A percentile compares a stretch with the other conserved stretches of the same genome.
phyloP scores from a whole-genome alignment of 2,113 vertebrate species.

The Halcyon malimbica region DNA sequence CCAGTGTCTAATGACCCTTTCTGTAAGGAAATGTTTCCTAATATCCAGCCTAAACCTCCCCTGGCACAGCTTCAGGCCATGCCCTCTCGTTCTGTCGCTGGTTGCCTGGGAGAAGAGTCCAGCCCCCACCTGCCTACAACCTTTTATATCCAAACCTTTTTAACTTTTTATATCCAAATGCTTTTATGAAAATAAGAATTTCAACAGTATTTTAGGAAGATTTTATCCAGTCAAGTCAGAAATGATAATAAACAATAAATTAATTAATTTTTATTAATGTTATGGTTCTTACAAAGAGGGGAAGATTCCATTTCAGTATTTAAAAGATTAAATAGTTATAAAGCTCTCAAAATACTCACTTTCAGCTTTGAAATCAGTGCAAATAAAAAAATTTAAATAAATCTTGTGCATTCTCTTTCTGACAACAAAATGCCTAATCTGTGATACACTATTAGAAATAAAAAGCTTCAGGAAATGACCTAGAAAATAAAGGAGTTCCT shows the following conservation, averaged over 20 bases:
- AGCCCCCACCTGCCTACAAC: too few relatives aligned
- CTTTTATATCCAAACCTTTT: neutral
- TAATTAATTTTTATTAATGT: neutral
- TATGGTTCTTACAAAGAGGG: neutral
- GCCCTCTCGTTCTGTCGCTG: too few relatives aligned
- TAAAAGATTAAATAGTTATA: neutral
- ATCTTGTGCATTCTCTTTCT: neutral
- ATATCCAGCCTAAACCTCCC: too few relatives aligned
- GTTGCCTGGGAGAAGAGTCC: too few relatives aligned
- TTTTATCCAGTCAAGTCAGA: neutral
- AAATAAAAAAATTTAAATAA: neutral
- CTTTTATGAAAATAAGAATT: neutral
- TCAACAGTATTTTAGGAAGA: neutral
- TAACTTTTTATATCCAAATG: neutral
- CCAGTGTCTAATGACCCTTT: too few relatives aligned
- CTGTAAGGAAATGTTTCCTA: too few relatives aligned
- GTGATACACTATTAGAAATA: neutral
- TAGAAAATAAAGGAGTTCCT: neutral
- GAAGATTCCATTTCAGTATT: neutral
- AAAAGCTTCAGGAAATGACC: neutral
- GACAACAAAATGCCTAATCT: neutral
- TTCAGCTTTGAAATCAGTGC: neutral
- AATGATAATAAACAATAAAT: neutral
- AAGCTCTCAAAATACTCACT: neutral
- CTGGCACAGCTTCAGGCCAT: too few relatives aligned